phyloP scores from a whole-genome alignment of 2,113 vertebrate genomes.

The Propithecus coquereli region DNA sequence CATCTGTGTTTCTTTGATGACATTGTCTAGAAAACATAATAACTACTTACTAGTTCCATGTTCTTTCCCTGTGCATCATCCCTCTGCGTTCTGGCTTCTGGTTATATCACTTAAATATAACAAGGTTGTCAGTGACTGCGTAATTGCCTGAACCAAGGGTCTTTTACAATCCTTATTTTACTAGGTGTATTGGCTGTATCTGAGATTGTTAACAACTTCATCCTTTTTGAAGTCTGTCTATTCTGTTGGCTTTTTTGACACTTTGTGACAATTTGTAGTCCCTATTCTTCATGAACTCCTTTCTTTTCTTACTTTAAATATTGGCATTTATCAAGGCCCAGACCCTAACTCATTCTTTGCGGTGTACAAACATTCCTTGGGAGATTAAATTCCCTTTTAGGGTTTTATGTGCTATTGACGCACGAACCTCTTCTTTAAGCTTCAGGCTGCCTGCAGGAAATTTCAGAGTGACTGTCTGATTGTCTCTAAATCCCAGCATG shows the following conservation, averaged over 20 bases:
- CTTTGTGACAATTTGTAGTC: neutral
- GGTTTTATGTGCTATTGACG: neutral
- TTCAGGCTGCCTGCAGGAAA: neutral
- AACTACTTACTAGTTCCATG: neutral
- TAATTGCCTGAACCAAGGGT: neutral
- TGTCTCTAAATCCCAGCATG: neutral
- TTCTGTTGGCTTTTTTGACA: neutral
- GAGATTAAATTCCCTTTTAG: neutral
- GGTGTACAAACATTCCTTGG: neutral
- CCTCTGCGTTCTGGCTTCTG: neutral
- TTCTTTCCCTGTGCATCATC: neutral
- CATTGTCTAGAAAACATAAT: neutral
- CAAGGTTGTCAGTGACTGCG: neutral
- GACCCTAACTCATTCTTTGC: neutral
- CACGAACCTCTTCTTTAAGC: neutral
- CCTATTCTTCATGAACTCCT: neutral
- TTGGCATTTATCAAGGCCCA: neutral
- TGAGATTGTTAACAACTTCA: neutral
- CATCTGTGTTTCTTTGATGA: neutral
- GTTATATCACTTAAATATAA: neutral
- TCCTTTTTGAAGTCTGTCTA: neutral
- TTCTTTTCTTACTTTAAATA: constrained; percentile 35
- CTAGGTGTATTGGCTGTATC: neutral
- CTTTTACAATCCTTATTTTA: constrained; percentile 1
- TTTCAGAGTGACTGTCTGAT: neutral